A percentile compares a stretch with the other conserved stretches of the same genome.
phyloP scores from a whole-genome alignment of 2,113 vertebrate genomes.

The Prinia subflava region DNA sequence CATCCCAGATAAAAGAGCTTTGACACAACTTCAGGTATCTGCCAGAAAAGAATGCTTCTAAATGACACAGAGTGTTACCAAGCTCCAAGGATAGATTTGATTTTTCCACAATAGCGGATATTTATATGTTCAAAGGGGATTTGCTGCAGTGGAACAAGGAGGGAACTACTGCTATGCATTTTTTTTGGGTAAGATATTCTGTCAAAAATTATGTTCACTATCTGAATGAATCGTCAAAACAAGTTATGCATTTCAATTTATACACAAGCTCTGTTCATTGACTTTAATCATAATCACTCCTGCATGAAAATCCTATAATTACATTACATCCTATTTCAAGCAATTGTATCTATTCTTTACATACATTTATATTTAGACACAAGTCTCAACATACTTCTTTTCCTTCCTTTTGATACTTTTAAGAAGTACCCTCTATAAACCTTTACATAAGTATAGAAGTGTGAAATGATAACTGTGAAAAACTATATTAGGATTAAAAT shows the following conservation, averaged over 20 bases:
- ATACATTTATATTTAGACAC: neutral
- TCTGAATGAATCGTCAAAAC: neutral
- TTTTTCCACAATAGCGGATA: neutral
- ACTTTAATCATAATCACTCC: neutral
- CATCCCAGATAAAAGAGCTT: neutral
- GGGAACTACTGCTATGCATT: neutral
- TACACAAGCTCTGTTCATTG: neutral
- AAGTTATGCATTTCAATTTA: neutral
- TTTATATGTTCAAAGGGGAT: neutral
- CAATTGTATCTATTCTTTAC: neutral
- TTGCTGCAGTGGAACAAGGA: neutral
- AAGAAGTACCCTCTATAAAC: neutral
- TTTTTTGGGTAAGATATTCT: neutral
- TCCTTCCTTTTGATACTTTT: neutral
- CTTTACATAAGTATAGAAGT: neutral
- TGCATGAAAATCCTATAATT: neutral
- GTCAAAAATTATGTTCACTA: neutral
- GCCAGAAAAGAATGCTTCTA: neutral
- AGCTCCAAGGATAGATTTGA: neutral
- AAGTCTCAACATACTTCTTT: neutral
- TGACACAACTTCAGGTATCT: neutral
- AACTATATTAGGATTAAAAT: neutral
- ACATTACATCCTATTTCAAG: neutral
- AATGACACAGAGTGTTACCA: constrained; percentile 9
- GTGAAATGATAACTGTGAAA: neutral